These are phyloP conservation scores for Psophia crepitans DNA, from an alignment of 2,113 vertebrate species.

Conservation along the genomic window DNA sequence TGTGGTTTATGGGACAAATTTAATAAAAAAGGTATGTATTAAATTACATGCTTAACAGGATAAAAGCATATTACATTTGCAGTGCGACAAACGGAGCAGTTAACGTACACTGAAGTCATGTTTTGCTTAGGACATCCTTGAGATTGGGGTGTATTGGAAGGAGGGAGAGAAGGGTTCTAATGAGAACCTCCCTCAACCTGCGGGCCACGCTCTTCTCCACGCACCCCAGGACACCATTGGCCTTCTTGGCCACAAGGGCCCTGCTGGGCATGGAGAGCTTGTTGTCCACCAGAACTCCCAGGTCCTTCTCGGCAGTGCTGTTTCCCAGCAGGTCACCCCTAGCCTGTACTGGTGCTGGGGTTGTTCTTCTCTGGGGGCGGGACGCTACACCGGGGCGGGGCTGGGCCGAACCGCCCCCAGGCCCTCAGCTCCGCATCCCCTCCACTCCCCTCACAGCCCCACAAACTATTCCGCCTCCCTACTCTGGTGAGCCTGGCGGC, in stretches of 20 bases:
- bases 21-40: neutral
- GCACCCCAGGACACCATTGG: too few relatives aligned
- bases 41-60: neutral
- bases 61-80: neutral
- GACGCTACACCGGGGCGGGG: too few relatives aligned
- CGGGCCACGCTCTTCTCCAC: too few relatives aligned
- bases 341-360: too few relatives aligned
- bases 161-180: neutral
- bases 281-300: too few relatives aligned
- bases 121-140: neutral
- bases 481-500: neutral
- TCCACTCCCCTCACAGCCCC: fast-evolving
- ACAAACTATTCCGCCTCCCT: fast-evolving
- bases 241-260: too few relatives aligned
- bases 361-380: too few relatives aligned
- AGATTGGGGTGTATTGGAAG: neutral
- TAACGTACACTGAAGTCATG: neutral
- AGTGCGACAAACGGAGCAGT: neutral
- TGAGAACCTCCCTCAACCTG: too few relatives aligned
- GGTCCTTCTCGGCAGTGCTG: too few relatives aligned
- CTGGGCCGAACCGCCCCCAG: fast-evolving
- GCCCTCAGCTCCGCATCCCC: fast-evolving
- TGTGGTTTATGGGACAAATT: neutral
- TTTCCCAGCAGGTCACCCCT: too few relatives aligned
- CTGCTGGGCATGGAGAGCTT: too few relatives aligned